phyloP scores from a whole-genome alignment of 2,113 vertebrate species.

The Eurystomus gularis region DNA sequence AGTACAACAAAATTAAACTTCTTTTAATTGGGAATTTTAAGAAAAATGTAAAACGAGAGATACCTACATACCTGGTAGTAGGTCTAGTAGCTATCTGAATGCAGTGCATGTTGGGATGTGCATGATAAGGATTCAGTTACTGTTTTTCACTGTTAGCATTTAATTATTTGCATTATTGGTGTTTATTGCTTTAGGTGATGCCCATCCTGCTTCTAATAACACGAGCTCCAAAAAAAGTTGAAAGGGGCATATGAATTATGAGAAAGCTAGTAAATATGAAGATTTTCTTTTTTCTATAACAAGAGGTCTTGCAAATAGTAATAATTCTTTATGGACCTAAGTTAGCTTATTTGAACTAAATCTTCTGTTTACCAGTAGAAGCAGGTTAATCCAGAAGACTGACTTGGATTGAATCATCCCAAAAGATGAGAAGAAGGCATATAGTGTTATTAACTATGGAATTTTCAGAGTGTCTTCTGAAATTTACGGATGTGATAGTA shows the following conservation, averaged over 20 bases:
- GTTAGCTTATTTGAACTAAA: background rate
- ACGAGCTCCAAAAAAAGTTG: background rate
- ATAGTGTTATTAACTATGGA: background rate
- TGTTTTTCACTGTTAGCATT: background rate
- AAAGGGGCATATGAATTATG: background rate
- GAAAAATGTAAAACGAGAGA: no score
- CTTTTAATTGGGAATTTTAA: background rate
- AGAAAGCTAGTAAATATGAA: background rate
- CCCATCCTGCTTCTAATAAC: background rate
- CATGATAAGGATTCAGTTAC: background rate
- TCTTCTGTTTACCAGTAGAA: background rate
- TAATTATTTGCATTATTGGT: background rate
- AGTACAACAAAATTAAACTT: background rate
- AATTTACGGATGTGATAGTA: background rate
- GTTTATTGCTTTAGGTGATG: background rate
- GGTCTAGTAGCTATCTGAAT: background rate
- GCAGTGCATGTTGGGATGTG: background rate
- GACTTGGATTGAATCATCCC: background rate
- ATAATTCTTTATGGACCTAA: background rate
- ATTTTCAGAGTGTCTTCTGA: background rate
- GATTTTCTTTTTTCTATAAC: background rate
- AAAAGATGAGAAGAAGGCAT: background rate
- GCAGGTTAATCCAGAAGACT: background rate
- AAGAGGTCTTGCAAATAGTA: background rate
- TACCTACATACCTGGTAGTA: background rate